A percentile compares a stretch with the other conserved stretches of the same genome.
Conservation (phyloP, 1,140 invertebrate species). For the Anastatus disparis region DNA sequence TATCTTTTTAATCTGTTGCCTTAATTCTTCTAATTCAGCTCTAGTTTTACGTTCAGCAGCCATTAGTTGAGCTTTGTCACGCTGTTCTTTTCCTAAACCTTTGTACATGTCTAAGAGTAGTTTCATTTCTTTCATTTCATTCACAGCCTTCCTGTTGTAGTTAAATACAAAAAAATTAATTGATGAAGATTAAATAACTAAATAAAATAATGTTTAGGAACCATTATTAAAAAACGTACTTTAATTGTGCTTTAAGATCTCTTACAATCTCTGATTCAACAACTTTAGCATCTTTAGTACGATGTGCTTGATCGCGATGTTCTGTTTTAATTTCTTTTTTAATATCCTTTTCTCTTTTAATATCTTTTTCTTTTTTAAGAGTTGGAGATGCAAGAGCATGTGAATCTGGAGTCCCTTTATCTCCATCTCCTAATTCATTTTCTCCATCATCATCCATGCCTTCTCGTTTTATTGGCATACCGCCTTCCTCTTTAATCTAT, state of each 20-base stretch:
- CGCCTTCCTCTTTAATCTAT: constrained; percentile 64
- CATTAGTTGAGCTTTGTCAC: constrained; percentile 97
- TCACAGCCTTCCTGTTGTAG: constrained; percentile 83
- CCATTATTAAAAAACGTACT: constrained; percentile 77
- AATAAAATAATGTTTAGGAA: constrained; percentile 7
- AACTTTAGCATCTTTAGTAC: constrained; percentile 71
- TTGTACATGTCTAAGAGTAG: constrained; percentile 97
- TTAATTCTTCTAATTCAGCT: constrained; percentile 89
- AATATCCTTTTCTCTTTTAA: constrained; percentile 71
- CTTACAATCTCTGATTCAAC: constrained; percentile 77
- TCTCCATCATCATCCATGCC: constrained; percentile 65
- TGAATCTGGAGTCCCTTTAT: constrained; percentile 61
- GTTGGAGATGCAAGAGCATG: constrained; percentile 64
- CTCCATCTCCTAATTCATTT: constrained; percentile 62
- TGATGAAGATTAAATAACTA: not conserved
- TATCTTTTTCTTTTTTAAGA: constrained; percentile 71
- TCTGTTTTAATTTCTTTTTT: constrained; percentile 73
- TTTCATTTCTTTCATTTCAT: constrained; percentile 94
- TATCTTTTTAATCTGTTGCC: constrained; percentile 84
- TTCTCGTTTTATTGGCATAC: constrained; percentile 63
- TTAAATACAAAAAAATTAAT: constrained; percentile 2
- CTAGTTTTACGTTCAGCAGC: constrained; percentile 91
- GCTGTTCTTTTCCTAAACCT: constrained; percentile 93
- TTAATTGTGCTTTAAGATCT: constrained; percentile 90
- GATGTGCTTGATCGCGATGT: constrained; percentile 67